These are phyloP conservation scores for Monomorium pharaonis DNA, from an alignment of 1,140 invertebrate species.

Conservation along the genomic window DNA sequence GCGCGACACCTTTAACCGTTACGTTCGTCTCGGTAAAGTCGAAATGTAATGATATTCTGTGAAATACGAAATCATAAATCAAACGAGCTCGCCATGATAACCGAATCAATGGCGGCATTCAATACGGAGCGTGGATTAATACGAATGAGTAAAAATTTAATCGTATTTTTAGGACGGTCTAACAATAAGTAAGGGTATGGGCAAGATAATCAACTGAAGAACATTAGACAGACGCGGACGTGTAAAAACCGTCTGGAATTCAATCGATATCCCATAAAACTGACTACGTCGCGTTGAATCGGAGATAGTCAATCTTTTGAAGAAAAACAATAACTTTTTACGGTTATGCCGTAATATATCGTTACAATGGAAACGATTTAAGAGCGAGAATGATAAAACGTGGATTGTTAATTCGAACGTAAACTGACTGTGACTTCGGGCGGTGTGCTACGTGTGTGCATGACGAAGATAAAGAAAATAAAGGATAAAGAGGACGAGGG, in stretches of 20 bases:
- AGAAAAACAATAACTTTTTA: conserved; percentile 2
- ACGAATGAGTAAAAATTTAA: conserved; percentile 16
- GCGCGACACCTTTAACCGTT: conserved; percentile 42
- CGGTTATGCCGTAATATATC: background rate
- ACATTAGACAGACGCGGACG: background rate
- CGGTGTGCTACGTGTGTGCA: background rate
- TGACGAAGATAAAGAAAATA: conserved; percentile 54
- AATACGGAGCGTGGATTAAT: background rate
- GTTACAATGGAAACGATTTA: conserved; percentile 25
- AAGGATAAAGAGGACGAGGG: conserved; percentile 55
- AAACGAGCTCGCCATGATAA: background rate
- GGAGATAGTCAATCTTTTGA: background rate
- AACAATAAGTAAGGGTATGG: background rate
- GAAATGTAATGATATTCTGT: conserved; percentile 28
- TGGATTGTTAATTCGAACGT: conserved; percentile 38
- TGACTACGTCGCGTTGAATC: background rate
- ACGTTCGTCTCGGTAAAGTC: conserved; percentile 6
- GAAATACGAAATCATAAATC: conserved; percentile 46
- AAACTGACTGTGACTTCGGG: conserved; percentile 31
- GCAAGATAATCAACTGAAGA: background rate
- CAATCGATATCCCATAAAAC: background rate
- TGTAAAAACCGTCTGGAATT: background rate
- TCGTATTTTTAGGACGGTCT: background rate
- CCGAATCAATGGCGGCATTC: background rate
- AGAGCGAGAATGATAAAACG: conserved; percentile 21